Conservation (phyloP, 2,797 vertebrate genomes). For the Menidia menidia region DNA sequence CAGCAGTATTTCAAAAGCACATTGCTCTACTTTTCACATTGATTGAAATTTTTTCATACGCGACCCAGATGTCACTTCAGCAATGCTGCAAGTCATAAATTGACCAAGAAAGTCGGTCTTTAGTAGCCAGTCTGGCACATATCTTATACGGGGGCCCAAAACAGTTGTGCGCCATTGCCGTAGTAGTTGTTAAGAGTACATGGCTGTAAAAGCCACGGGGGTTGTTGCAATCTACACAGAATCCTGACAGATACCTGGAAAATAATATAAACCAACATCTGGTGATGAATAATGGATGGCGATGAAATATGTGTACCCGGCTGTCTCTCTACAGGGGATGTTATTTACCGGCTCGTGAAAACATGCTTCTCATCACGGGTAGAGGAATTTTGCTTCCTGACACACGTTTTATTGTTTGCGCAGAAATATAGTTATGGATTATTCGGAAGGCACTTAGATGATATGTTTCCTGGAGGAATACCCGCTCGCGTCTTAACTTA, state of each 20-base stretch:
- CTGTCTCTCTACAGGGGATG: conserved; percentile 53
- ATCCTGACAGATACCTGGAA: conserved; percentile 67
- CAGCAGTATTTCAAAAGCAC: conserved; percentile 22
- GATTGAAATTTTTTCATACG: conserved; percentile 33
- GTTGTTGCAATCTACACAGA: conserved; percentile 56
- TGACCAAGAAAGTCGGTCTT: conserved; percentile 48
- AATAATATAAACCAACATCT: conserved; percentile 72
- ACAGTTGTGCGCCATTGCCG: conserved; percentile 8
- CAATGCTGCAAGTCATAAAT: conserved; percentile 50
- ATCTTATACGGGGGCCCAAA: conserved; percentile 27
- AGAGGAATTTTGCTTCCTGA: conserved; percentile 35
- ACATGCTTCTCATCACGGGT: conserved; percentile 51
- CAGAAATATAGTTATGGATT: conserved; percentile 49
- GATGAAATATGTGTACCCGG: conserved; percentile 59
- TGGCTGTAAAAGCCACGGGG: conserved; percentile 62
- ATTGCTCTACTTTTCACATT: conserved; percentile 32
- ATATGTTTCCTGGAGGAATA: conserved; percentile 21
- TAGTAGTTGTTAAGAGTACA: conserved; percentile 48
- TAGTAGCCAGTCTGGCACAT: conserved; percentile 40
- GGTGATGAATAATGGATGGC: conserved; percentile 74
- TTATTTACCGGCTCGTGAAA: conserved; percentile 67
- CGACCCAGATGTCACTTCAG: conserved; percentile 16
- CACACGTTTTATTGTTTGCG: conserved; percentile 32
- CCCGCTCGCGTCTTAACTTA: conserved; percentile 11
- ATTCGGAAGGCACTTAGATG: conserved; percentile 22